A percentile compares a stretch with the other conserved stretches of the same genome.
Evolutionary conservation across 2,888 invertebrate genomes (phyloP).

Genomic region (Tubulanus polymorphus): DNA sequence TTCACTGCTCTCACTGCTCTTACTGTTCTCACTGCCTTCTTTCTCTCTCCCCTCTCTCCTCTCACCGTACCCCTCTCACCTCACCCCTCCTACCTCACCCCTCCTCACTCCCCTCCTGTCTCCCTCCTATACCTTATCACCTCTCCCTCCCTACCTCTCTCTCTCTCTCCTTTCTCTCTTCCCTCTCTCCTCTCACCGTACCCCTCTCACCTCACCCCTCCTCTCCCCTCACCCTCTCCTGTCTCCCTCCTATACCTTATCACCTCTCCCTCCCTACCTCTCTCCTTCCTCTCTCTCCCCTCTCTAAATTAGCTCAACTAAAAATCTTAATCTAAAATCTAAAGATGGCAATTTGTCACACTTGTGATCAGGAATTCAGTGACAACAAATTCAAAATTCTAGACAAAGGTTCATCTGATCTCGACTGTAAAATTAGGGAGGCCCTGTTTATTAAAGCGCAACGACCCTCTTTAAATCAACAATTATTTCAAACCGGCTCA

Average conservation of each 20-base stretch:
- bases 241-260: background rate
- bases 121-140: constrained; percentile 4
- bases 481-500: no score
- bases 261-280: background rate
- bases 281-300: background rate
- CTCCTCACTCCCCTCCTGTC: background rate
- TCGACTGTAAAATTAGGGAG: no score
- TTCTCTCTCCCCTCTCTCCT: constrained; percentile 11
- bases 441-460: no score
- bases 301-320: no score
- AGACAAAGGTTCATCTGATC: no score
- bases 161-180: constrained; percentile 8
- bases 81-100: constrained; percentile 2
- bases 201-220: background rate
- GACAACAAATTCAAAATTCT: no score
- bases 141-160: constrained; percentile 5
- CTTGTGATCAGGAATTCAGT: no score
- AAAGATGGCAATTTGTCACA: no score
- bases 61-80: no score
- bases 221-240: background rate
- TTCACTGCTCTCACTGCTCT: no score
- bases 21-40: constrained; percentile 7
- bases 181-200: background rate
- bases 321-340: no score
- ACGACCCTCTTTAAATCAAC: no score